Percentiles rank a stretch among this genome's conserved stretches.
Conservation (phyloP, 2,888 invertebrate species). For the Volucella bombylans region DNA sequence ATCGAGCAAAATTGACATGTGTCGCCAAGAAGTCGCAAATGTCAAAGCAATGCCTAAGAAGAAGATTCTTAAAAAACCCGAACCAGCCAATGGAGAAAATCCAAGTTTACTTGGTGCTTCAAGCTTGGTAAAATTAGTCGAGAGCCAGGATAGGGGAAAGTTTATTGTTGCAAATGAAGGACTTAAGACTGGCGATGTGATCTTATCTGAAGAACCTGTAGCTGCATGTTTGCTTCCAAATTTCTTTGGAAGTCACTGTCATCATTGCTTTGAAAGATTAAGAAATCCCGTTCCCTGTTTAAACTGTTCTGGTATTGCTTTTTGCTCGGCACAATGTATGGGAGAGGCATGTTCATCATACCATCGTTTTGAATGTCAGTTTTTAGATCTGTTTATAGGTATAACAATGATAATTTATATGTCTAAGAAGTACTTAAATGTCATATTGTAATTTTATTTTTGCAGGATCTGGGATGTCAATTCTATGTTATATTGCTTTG, state of each 20-base stretch:
- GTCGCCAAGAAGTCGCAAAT: conserved; percentile 83
- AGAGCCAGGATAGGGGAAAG: conserved; percentile 86
- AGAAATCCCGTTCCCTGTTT: conserved; percentile 88
- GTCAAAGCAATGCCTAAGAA: conserved; percentile 74
- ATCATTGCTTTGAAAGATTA: conserved; percentile 87
- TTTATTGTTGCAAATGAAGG: conserved; percentile 86
- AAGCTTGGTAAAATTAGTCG: conserved; percentile 84
- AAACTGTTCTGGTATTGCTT: conserved; percentile 89
- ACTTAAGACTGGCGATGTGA: conserved; percentile 86
- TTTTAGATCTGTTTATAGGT: conserved; percentile 89
- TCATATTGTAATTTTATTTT: conserved; percentile 24
- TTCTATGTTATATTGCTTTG: conserved; percentile 89
- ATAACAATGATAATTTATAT: conserved; percentile 59
- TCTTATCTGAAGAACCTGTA: conserved; percentile 88
- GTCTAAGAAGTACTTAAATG: not conserved
- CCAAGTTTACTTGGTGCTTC: conserved; percentile 85
- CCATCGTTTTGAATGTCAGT: conserved; percentile 90
- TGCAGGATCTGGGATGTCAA: conserved; percentile 90
- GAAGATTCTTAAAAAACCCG: conserved; percentile 73
- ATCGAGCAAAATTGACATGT: conserved; percentile 81
- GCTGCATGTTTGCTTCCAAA: conserved; percentile 89
- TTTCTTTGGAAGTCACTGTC: conserved; percentile 90
- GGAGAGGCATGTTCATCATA: conserved; percentile 86
- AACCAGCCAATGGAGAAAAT: conserved; percentile 84
- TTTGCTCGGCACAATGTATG: conserved; percentile 87